Conservation (phyloP, 1,140 invertebrate species). For the Halotydeus destructor region DNA sequence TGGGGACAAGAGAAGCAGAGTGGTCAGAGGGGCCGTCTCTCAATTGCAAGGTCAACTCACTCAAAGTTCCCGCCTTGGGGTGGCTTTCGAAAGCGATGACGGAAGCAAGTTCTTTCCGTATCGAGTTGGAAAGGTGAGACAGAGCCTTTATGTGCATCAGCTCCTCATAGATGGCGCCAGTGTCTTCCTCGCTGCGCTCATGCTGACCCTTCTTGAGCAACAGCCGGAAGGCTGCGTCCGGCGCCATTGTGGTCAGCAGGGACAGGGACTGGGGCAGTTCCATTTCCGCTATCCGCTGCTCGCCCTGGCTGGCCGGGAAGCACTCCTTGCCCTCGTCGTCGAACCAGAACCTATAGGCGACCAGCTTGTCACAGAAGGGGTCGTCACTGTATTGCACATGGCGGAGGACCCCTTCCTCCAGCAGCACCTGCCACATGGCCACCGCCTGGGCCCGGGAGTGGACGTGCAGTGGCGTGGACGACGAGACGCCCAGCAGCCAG, state of each 20-base stretch:
- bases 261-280: constrained; percentile 42
- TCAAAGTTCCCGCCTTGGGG: constrained; percentile 46
- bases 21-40: background rate
- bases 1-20: constrained; percentile 24
- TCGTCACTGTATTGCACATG: constrained; percentile 31
- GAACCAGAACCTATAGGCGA: constrained; percentile 55
- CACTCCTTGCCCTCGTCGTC: constrained; percentile 36
- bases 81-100: constrained; percentile 64
- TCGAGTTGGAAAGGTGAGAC: constrained; percentile 55
- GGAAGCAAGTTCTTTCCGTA: constrained; percentile 54
- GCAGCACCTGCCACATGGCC: constrained; percentile 60
- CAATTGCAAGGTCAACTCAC: no score
- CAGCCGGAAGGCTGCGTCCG: constrained; percentile 53
- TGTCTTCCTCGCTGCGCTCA: constrained; percentile 51
- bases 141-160: constrained; percentile 58
- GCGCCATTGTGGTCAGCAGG: constrained; percentile 40
- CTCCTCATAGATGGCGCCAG: constrained; percentile 67
- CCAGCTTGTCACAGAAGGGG: constrained; percentile 60
- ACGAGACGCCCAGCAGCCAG: constrained; percentile 38
- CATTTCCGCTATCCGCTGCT: constrained; percentile 38
- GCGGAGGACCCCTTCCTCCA: constrained; percentile 48
- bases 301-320: constrained; percentile 30
- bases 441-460: constrained; percentile 45
- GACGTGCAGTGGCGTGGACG: constrained; percentile 20
- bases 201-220: constrained; percentile 52